Conservation (phyloP, 2,113 vertebrate species). For the Scatophagus argus region DNA sequence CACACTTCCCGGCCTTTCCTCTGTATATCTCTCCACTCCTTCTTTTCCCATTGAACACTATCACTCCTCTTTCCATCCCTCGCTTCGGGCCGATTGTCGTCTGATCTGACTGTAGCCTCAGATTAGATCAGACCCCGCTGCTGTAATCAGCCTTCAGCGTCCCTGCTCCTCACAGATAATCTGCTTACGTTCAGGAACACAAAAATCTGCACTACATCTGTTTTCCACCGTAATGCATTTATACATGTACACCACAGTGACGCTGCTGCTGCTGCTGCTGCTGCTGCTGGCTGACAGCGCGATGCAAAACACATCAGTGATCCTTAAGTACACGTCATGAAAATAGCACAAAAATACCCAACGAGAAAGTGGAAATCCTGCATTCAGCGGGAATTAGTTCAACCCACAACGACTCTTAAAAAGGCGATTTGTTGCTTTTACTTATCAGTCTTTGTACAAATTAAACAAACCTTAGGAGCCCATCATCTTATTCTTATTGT, state of each 20-base stretch:
- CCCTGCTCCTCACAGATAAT: conserved; percentile 60
- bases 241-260: not conserved
- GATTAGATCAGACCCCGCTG: conserved; percentile 59
- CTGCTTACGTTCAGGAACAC: conserved; percentile 42
- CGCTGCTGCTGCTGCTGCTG: not conserved
- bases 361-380: not conserved
- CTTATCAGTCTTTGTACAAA: not conserved
- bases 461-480: not conserved
- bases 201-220: conserved; percentile 61
- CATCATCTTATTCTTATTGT: too few relatives aligned
- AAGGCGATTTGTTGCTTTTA: not conserved
- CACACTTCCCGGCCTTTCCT: not conserved
- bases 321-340: not conserved
- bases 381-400: not conserved
- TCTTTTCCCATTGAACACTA: not conserved
- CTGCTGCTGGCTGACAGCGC: not conserved
- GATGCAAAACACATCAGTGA: too few relatives aligned
- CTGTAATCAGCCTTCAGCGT: conserved; percentile 38
- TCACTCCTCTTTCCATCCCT: not conserved
- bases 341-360: not conserved
- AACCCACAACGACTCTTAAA: not conserved
- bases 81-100: conserved; percentile 8
- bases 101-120: conserved; percentile 48
- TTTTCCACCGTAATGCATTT: conserved; percentile 46
- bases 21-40: not conserved